A percentile compares a stretch with the other conserved stretches of the same genome.
Conservation (phyloP, 2,797 vertebrate genomes). For the Lagorchestes hirsutus region DNA sequence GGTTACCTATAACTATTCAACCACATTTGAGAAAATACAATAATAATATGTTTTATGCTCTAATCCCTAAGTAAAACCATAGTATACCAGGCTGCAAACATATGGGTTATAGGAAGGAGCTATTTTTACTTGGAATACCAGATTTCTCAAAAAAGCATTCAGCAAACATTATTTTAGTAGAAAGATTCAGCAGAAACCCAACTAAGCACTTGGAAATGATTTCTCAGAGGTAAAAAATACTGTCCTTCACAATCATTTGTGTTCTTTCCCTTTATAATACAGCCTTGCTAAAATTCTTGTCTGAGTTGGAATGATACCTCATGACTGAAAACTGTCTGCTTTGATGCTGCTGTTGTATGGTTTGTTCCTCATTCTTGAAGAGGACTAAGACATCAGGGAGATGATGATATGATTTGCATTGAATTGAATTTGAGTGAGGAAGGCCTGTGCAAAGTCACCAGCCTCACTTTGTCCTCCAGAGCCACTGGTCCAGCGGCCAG, state of each 20-base stretch:
- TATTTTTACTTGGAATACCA: not conserved
- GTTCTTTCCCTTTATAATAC: not conserved
- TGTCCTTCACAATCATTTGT: not conserved
- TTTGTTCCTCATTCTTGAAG: too few species aligned
- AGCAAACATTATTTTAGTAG: not conserved
- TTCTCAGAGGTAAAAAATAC: not conserved
- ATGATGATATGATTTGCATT: too few species aligned
- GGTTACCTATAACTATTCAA: slow-evolving; percentile 5
- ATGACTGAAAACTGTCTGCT: not conserved
- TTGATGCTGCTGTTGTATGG: not conserved
- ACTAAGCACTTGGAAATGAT: not conserved
- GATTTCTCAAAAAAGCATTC: not conserved
- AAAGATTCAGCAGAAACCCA: not conserved
- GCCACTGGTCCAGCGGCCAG: too few species aligned
- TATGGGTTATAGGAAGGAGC: not conserved
- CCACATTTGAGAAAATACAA: slow-evolving; percentile 4
- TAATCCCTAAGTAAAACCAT: not conserved
- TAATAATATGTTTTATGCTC: not conserved
- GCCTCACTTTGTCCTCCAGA: too few species aligned
- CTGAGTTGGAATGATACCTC: not conserved
- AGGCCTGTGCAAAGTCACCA: too few species aligned
- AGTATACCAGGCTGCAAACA: not conserved
- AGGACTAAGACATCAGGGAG: too few species aligned
- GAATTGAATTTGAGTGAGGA: too few species aligned
- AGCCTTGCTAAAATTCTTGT: not conserved